phyloP scores from a whole-genome alignment of 2,888 invertebrate species.

The Druceiella hillmani region DNA sequence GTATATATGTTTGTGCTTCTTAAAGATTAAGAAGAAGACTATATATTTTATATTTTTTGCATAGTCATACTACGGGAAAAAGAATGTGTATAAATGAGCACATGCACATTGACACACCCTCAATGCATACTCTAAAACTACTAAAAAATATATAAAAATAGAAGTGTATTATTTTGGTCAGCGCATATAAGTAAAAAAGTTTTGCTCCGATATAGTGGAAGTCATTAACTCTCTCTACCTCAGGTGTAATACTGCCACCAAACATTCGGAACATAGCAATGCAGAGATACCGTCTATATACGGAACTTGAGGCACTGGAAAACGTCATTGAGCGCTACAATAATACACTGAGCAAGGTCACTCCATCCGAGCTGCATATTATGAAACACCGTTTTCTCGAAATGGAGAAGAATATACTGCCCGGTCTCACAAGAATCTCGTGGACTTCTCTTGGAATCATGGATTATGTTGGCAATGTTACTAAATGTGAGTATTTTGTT shows the following conservation, averaged over 20 bases:
- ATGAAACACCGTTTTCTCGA: constrained; percentile 63
- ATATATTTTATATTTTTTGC: too few species aligned
- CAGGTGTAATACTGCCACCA: constrained; percentile 41
- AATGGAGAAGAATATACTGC: constrained; percentile 70
- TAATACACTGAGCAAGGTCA: constrained; percentile 56
- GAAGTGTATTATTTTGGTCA: too few species aligned
- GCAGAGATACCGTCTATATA: constrained; percentile 58
- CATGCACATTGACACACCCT: too few species aligned
- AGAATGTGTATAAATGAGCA: too few species aligned
- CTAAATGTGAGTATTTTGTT: constrained; percentile 32
- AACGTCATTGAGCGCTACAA: constrained; percentile 62
- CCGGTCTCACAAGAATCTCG: constrained; percentile 75
- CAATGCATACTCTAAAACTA: too few species aligned
- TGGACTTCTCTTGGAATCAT: constrained; percentile 82
- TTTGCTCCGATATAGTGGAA: too few species aligned
- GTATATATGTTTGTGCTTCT: too few species aligned
- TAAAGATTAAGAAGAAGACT: too few species aligned
- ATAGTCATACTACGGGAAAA: too few species aligned
- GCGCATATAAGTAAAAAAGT: too few species aligned
- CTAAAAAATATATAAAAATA: too few species aligned
- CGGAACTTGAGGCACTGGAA: constrained; percentile 57
- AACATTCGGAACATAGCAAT: constrained; percentile 52
- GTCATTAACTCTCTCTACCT: too few species aligned
- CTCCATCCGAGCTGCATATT: constrained; percentile 65
- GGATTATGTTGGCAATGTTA: constrained; percentile 57